phyloP scores from a whole-genome alignment of 1,140 invertebrate species.

The Drosophila sp. region DNA sequence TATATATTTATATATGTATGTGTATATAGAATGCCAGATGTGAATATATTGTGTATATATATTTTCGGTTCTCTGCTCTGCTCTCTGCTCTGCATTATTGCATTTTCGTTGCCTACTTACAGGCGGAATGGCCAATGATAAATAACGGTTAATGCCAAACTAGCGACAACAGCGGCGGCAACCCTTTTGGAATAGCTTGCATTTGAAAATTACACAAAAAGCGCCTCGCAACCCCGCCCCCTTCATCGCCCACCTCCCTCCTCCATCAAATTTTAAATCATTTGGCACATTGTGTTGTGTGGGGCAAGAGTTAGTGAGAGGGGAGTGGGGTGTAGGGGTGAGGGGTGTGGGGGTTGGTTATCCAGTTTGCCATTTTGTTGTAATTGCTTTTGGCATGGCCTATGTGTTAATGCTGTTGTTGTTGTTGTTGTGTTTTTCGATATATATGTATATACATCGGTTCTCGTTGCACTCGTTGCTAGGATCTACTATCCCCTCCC shows the following conservation, averaged over 20 bases:
- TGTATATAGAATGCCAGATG: background rate
- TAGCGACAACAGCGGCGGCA: constrained; percentile 17
- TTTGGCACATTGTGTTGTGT: constrained; percentile 23
- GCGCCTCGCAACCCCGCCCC: background rate
- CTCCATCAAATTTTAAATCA: constrained; percentile 65
- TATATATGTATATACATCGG: constrained; percentile 16
- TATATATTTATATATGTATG: background rate
- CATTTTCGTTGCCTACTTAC: constrained; percentile 18
- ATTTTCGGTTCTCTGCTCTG: background rate
- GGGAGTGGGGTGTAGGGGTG: background rate
- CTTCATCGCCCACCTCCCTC: no score
- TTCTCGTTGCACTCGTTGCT: constrained; percentile 31
- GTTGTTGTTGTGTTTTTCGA: constrained; percentile 32
- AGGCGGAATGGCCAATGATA: constrained; percentile 39
- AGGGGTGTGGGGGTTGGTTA: background rate
- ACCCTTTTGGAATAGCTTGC: constrained; percentile 33
- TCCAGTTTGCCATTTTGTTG: constrained; percentile 68
- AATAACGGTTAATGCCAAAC: constrained; percentile 73
- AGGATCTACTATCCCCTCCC: background rate
- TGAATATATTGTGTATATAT: background rate
- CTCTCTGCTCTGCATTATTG: constrained; percentile 11
- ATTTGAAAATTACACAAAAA: constrained; percentile 62
- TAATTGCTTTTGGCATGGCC: constrained; percentile 53
- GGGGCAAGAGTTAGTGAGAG: background rate
- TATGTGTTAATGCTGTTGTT: constrained; percentile 18